Evolutionary conservation across 2,888 invertebrate species (phyloP).

Genomic region (Steinernema scapterisci): DNA sequence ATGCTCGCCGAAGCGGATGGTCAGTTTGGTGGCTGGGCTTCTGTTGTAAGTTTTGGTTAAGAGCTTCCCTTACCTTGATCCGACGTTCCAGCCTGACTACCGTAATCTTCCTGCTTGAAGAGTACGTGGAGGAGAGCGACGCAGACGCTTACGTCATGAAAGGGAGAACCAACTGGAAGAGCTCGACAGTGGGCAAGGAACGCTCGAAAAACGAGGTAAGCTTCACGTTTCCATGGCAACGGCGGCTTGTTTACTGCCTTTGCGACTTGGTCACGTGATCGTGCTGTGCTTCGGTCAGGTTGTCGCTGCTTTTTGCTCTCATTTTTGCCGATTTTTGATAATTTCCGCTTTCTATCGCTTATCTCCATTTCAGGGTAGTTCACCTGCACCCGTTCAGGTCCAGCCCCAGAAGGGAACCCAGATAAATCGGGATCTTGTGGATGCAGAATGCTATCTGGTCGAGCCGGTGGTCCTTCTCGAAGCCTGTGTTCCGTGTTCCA

Average conservation of each 20-base stretch:
- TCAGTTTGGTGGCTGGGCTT: background rate
- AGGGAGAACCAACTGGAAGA: conserved; percentile 11
- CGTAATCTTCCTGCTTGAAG: conserved; percentile 25
- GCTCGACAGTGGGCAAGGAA: background rate
- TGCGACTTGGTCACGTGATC: too few relatives aligned
- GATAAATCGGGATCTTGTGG: conserved; percentile 23
- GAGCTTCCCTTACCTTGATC: background rate
- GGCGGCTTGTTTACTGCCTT: background rate
- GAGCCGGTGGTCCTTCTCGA: background rate
- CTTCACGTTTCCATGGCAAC: background rate
- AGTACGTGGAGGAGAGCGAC: conserved; percentile 29
- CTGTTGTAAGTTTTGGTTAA: conserved; percentile 1
- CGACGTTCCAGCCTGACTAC: conserved; percentile 11
- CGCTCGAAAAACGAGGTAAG: conserved; percentile 27
- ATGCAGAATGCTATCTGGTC: conserved; percentile 19
- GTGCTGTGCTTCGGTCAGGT: background rate
- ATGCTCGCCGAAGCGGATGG: conserved; percentile 12
- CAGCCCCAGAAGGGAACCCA: conserved; percentile 19
- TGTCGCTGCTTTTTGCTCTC: background rate
- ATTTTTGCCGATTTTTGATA: background rate
- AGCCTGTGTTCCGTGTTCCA: background rate
- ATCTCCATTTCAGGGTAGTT: conserved; percentile 12
- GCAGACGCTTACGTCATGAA: conserved; percentile 30
- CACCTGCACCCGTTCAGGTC: conserved; percentile 22
- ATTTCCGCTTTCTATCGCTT: conserved; percentile 1